Percentiles rank a stretch among this genome's conserved stretches.
Conservation (phyloP, 2,797 vertebrate genomes). For the Hemibagrus guttatus region DNA sequence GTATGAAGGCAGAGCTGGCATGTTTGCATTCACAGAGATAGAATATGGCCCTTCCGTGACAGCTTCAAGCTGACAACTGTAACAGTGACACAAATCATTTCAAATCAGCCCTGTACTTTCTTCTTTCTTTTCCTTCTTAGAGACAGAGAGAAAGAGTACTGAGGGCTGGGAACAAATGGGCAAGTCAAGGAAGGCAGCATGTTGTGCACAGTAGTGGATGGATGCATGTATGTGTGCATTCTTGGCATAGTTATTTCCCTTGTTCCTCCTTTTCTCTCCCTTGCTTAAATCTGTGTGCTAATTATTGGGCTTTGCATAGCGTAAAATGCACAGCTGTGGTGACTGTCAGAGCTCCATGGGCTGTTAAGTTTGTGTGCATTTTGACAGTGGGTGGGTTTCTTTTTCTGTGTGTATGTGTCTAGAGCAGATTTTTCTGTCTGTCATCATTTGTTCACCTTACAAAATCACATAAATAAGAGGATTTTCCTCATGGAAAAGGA, state of each 20-base stretch:
- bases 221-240: constrained; percentile 56
- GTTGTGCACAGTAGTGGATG: constrained; percentile 51
- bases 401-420: constrained; percentile 52
- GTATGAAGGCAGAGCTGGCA: constrained; percentile 77
- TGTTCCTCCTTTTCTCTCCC: constrained; percentile 32
- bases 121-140: constrained; percentile 70
- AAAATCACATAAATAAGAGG: constrained; percentile 48
- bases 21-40: constrained; percentile 74
- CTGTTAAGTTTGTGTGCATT: constrained; percentile 81
- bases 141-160: constrained; percentile 28
- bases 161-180: constrained; percentile 65
- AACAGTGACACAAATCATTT: constrained; percentile 82
- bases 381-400: constrained; percentile 81
- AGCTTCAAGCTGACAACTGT: constrained; percentile 80
- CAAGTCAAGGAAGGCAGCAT: constrained; percentile 66
- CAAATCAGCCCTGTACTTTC: constrained; percentile 77
- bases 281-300: constrained; percentile 76
- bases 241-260: constrained; percentile 53
- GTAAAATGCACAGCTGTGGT: constrained; percentile 85
- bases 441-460: constrained; percentile 44
- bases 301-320: constrained; percentile 90
- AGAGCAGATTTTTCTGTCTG: constrained; percentile 52
- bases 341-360: constrained; percentile 81
- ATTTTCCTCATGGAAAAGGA: constrained; percentile 39
- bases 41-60: constrained; percentile 76